Base-by-base conservation (phyloP, 2,888 invertebrate species). In the Smittia aterrima region DNA sequence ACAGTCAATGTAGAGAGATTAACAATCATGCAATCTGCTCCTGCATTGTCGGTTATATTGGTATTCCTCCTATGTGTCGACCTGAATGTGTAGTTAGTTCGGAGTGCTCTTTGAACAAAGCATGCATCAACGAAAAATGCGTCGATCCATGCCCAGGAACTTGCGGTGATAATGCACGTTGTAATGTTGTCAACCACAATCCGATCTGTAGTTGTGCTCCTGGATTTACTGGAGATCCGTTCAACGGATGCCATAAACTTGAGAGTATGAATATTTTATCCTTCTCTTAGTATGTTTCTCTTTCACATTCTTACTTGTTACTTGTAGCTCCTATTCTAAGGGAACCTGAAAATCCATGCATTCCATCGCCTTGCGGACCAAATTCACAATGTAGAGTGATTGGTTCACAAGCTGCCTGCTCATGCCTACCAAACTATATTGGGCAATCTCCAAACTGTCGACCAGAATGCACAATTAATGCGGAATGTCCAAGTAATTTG, bases 391-490 rank as follows among this genome's bases (percentile, higher is more conserved):
- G 93, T 80, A 88, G 90, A 76, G 87, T 91, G 66, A 89, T 93
- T 77, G 91, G 92, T 74, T 88, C 89, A 75, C 91, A 92, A 82
- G 90, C 92, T n/a, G 93, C 93, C 67, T 93, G 93, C 80, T 92
- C 93, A 66, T 94, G 93, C 81, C 83, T 90, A 77, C 85, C 88
- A 25, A 91, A 92, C 79, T 93, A 90, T 80, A 87, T 93, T 67
- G 95, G 95, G 76, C 87, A 93, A 77, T 92, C 95, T 70, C 93
- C 93, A 27, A 92, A 92, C 79, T 95, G 94, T 79, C 86, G 93
- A 78, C 92, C 94, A 0, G 93, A 93, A 82, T 93, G 93, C 80
- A 89, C 89, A 1, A 89, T 89, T 76, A 88, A 90, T 79, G 88
- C 91, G 7, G 94, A 94, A 82, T 95, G 95, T 79, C 88, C 92